Evolutionary conservation across 2,888 invertebrate genomes (phyloP), one percentile per base, ranked within the genome.

Genomic region (Stenurella melanura): DNA sequence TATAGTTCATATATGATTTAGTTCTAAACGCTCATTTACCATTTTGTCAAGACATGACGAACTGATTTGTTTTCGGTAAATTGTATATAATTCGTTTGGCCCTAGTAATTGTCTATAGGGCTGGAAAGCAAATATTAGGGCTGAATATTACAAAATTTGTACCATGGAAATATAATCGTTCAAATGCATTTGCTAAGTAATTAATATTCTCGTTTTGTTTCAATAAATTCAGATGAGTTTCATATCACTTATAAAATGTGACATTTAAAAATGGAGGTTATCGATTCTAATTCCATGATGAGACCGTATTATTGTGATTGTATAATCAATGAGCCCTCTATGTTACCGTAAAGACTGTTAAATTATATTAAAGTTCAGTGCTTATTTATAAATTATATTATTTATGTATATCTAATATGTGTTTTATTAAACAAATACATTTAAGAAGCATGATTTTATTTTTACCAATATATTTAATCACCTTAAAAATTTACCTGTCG

Each of bases 91-190:
- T n/a, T 50, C 3, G 71, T 30, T n/a, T 26, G 75, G 75, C 76
- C 61, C 66, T 73, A 78, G 67, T 67, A 78, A 21, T 78, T 79
- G 78, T 67, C 75, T 77, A 75, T 68, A 73, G 78, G 83, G 83
- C 83, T 83, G 83, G 83, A 81, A 79, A 76, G 73, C 81, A 80
- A 77, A 74, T 72, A 74, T 76, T 80, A 77, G 71, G 71, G 78
- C 75, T 69, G 74, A 63, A 57, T 18, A 19, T 18, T 57, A n/a
- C 4, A 50, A 50, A 6, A 42, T 50, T 60, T 60, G 42, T 70
- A 50, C 42, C 70, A 60, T 60, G 34, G 34, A 60, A 60, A 21
- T 21, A 30, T 18, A 57, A 34, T 34, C 18, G n/a, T n/a, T n/a
- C 3, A 38, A 11, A 19, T 38, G 18, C 63, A 30, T 0, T 61